Evolutionary conservation across 2,113 vertebrate species (phyloP), one percentile per base, ranked within the genome.

Genomic region (Zosterops hypoxanthus): DNA sequence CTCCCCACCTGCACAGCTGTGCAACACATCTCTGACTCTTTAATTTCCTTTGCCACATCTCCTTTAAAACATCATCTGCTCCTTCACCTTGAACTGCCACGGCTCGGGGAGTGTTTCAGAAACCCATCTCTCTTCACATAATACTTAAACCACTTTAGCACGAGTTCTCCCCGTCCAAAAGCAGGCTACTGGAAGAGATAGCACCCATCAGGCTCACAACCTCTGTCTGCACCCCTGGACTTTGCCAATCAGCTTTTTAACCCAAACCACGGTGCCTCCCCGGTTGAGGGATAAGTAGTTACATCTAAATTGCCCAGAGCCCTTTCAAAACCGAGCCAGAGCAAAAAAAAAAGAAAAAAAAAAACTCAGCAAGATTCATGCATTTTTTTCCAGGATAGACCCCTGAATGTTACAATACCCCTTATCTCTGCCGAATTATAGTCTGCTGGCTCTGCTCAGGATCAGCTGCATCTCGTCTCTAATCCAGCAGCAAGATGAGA

Each of bases 401-500:
- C 75, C 71, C 78, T 79, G 78, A 87, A 57, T 5, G 2, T 70
- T 92, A 91, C 86, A 95, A 76, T 77, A 55, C 26, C 75, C 87
- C 87, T 95, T 95, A 94, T 97, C 94, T 89, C 89, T 69, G 36
- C 82, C 15, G 2, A 92, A 89, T 89, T 94, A 91, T 31, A 95
- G 91, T 82, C 84, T 95, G 93, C 78, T 92, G 93, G 94, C 91
- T 94, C 93, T 96, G 95, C 94, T 92, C 82, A 89, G 92, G 93
- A 92, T 96, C 95, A 96, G 88, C 92, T 80, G 88, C 91, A 66
- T 93, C 89, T 87, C 16, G 24, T 65, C 84, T 72, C 89, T 96
- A 96, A 95, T 97, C 93, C 96, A 95, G 91, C 91, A 76, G 87
- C 6, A 4, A 95, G 91, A 94, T 79, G 84, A 94, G 94, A 89